These are phyloP conservation scores for Pelodiscus sinensis DNA, from an alignment of 2,113 vertebrate species.

Conservation along the genomic window DNA sequence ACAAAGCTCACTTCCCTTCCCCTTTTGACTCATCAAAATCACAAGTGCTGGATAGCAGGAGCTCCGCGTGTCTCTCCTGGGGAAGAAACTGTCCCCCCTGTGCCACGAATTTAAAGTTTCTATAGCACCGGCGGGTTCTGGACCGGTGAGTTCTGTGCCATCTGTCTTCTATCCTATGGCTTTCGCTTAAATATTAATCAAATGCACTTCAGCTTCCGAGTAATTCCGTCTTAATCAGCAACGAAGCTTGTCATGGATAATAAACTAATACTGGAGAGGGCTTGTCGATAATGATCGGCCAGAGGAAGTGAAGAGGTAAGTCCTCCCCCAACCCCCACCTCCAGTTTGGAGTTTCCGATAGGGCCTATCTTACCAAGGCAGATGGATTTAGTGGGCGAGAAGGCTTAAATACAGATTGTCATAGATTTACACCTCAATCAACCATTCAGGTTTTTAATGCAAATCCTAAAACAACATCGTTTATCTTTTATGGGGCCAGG, in stretches of 20 bases:
- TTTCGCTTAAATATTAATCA: slow-evolving; percentile 78
- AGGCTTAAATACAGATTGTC: slow-evolving; percentile 84
- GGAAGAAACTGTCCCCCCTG: not conserved
- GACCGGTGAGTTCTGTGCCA: slow-evolving; percentile 39
- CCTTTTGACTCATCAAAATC: not conserved
- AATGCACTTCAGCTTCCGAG: slow-evolving; percentile 84
- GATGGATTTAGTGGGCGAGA: slow-evolving; percentile 75
- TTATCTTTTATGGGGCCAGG: slow-evolving; percentile 23
- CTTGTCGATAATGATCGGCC: slow-evolving; percentile 76
- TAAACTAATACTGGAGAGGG: slow-evolving; percentile 74
- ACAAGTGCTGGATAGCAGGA: not conserved
- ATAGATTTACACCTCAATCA: slow-evolving; percentile 81
- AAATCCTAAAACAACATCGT: slow-evolving; percentile 67
- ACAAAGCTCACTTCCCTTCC: not conserved
- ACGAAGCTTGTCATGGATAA: slow-evolving; percentile 78
- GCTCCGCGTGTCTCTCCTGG: not conserved
- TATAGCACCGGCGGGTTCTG: not conserved
- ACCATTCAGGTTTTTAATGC: slow-evolving; percentile 70
- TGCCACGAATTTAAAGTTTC: not conserved
- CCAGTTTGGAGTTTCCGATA: slow-evolving; percentile 74
- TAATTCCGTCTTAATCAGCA: slow-evolving; percentile 89
- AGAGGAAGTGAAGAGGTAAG: slow-evolving; percentile 43
- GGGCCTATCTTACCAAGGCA: slow-evolving; percentile 82
- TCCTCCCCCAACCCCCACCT: not conserved
- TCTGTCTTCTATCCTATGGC: slow-evolving; percentile 74